phyloP scores from a whole-genome alignment of 2,888 invertebrate genomes.

The Drosophila macrospina region DNA sequence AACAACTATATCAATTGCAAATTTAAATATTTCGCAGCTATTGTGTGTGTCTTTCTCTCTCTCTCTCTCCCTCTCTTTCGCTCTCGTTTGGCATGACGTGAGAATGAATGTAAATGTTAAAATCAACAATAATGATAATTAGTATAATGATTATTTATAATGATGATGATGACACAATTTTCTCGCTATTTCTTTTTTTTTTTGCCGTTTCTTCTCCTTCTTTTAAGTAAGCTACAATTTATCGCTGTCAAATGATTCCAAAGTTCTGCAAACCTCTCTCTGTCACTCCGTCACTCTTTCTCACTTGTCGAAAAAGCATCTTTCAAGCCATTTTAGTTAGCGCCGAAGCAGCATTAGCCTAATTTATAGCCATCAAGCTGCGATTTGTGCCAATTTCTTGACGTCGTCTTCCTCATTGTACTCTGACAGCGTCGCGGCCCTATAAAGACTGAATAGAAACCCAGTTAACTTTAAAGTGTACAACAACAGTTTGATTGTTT shows the following conservation, averaged over 20 bases:
- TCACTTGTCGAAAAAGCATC: slow-evolving; percentile 5
- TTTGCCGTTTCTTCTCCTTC: slow-evolving; percentile 11
- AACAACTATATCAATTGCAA: slow-evolving; percentile 36
- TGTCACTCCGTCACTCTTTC: slow-evolving; percentile 3
- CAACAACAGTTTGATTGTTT: slow-evolving; percentile 23
- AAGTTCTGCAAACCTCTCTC: slow-evolving; percentile 6
- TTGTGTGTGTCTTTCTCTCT: too few species aligned
- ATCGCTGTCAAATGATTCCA: slow-evolving; percentile 32
- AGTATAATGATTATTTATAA: slow-evolving; percentile 38
- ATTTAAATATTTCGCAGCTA: slow-evolving; percentile 42
- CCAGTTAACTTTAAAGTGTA: slow-evolving; percentile 7
- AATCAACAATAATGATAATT: slow-evolving; percentile 52
- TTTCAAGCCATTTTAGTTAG: slow-evolving; percentile 32
- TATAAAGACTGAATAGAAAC: slow-evolving; percentile 8
- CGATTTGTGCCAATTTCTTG: slow-evolving; percentile 70
- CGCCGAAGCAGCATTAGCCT: slow-evolving; percentile 41
- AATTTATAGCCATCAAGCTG: slow-evolving; percentile 68
- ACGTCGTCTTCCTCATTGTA: slow-evolving; percentile 17
- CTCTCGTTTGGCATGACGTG: slow-evolving; percentile 32
- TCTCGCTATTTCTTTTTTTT: slow-evolving; percentile 26
- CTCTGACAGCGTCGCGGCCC: slow-evolving; percentile 13
- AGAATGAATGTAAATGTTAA: slow-evolving; percentile 51
- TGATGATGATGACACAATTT: slow-evolving; percentile 60
- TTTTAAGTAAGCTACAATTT: slow-evolving; percentile 49
- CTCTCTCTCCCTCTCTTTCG: neutral